Evolutionary conservation across 2,797 vertebrate genomes (phyloP).

Genomic region (Macroramphosus scolopax): DNA sequence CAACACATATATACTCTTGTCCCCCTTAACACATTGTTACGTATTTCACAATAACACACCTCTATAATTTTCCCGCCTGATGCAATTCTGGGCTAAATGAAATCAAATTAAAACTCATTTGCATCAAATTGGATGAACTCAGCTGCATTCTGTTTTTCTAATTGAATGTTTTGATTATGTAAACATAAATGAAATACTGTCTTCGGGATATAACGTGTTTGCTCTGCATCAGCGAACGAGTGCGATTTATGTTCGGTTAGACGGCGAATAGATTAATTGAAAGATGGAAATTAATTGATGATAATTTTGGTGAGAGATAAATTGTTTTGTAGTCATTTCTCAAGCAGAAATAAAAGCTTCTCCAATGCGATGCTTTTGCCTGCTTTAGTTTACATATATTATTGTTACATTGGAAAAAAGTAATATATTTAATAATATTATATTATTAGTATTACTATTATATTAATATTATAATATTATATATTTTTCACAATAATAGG

Average conservation of each 20-base stretch:
- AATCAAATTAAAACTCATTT: conserved; percentile 73
- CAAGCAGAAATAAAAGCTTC: too few relatives aligned
- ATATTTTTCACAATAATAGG: too few relatives aligned
- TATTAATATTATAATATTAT: too few relatives aligned
- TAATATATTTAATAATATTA: background rate
- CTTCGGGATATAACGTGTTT: conserved; percentile 24
- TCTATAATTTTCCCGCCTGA: conserved; percentile 59
- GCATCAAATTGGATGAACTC: conserved; percentile 68
- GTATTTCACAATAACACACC: conserved; percentile 51
- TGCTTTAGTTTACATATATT: too few relatives aligned
- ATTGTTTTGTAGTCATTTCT: too few relatives aligned
- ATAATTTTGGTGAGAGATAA: too few relatives aligned
- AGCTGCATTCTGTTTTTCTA: conserved; percentile 60
- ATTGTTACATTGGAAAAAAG: too few relatives aligned
- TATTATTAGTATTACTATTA: too few relatives aligned
- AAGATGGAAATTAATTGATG: too few relatives aligned
- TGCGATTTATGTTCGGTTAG: conserved; percentile 52
- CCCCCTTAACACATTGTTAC: conserved; percentile 41
- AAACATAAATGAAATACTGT: conserved; percentile 58
- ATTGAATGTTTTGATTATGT: conserved; percentile 69
- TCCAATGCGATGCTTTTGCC: too few relatives aligned
- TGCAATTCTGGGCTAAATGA: conserved; percentile 60
- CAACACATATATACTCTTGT: conserved; percentile 43
- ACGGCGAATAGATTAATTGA: conserved; percentile 4
- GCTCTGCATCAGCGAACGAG: conserved; percentile 23